Conservation (phyloP, 2,888 invertebrate species). For the Tetranychus piercei region DNA sequence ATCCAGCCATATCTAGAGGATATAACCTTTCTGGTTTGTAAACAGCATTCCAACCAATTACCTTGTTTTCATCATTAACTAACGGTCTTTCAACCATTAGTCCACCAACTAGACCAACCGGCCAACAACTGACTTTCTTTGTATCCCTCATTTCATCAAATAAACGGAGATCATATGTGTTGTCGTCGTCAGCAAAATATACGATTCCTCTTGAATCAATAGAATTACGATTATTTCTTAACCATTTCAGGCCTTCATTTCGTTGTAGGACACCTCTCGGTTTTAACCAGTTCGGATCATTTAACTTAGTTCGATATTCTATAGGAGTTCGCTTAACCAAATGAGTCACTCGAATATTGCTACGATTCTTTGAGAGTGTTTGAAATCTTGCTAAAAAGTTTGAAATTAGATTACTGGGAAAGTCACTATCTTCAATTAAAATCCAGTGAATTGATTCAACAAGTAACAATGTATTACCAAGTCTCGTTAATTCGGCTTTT, state of each 20-base stretch:
- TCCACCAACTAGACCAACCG: slow-evolving; percentile 84
- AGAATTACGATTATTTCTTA: slow-evolving; percentile 43
- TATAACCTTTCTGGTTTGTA: slow-evolving; percentile 53
- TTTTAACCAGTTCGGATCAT: slow-evolving; percentile 53
- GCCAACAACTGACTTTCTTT: slow-evolving; percentile 32
- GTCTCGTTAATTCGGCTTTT: slow-evolving; percentile 74
- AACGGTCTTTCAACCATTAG: slow-evolving; percentile 76
- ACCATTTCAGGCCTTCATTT: slow-evolving; percentile 46
- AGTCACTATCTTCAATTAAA: slow-evolving; percentile 63
- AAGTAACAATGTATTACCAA: slow-evolving; percentile 66
- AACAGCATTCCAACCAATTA: slow-evolving; percentile 61
- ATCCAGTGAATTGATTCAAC: slow-evolving; percentile 66
- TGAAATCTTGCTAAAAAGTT: slow-evolving; percentile 49
- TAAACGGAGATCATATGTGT: slow-evolving; percentile 68
- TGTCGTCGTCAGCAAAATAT: slow-evolving; percentile 94
- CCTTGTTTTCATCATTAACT: slow-evolving; percentile 44
- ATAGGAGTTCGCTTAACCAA: slow-evolving; percentile 50
- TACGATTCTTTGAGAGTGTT: slow-evolving; percentile 38
- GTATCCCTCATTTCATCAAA: slow-evolving; percentile 55
- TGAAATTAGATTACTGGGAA: slow-evolving; percentile 49
- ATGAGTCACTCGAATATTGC: slow-evolving; percentile 35
- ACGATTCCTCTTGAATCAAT: slow-evolving; percentile 50
- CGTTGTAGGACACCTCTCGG: slow-evolving; percentile 43
- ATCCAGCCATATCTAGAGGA: slow-evolving; percentile 95
- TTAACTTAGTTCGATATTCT: slow-evolving; percentile 47